Conservation (phyloP, 2,888 invertebrate species). For the Cataglyphis rosenhaueri region DNA sequence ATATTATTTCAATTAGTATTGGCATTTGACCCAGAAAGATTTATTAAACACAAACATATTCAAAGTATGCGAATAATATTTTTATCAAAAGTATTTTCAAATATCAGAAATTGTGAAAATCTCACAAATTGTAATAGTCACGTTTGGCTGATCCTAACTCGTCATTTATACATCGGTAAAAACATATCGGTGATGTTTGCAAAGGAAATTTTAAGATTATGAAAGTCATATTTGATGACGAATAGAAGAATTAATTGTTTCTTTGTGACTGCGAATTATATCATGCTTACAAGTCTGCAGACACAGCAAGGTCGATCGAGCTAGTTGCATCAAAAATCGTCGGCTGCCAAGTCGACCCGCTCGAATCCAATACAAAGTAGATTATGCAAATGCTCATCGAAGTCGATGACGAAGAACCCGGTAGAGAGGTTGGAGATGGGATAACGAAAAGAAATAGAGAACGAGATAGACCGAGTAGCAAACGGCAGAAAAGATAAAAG, state of each 20-base stretch:
- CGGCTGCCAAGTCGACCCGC: slow-evolving; percentile 61
- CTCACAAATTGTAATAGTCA: background rate
- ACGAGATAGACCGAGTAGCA: slow-evolving; percentile 7
- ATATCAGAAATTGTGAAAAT: background rate
- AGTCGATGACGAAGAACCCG: slow-evolving; percentile 57
- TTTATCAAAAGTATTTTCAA: background rate
- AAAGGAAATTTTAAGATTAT: slow-evolving; percentile 7
- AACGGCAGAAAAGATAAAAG: slow-evolving; percentile 35
- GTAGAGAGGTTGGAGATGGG: slow-evolving; percentile 11
- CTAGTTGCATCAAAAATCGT: slow-evolving; percentile 71
- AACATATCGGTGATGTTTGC: background rate
- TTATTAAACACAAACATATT: background rate
- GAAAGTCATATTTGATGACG: background rate
- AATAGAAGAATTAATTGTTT: background rate
- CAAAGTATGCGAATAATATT: background rate
- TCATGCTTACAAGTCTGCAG: slow-evolving; percentile 54
- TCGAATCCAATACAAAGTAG: slow-evolving; percentile 73
- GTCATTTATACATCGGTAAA: background rate
- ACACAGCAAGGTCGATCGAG: slow-evolving; percentile 71
- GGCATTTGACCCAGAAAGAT: background rate
- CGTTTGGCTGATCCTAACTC: background rate
- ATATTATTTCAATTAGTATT: background rate
- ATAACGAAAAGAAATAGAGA: slow-evolving; percentile 43
- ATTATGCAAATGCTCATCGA: slow-evolving; percentile 73
- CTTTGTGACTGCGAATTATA: background rate